phyloP scores from a whole-genome alignment of 2,888 invertebrate species.

The Drosophila pseudotalamancana region DNA sequence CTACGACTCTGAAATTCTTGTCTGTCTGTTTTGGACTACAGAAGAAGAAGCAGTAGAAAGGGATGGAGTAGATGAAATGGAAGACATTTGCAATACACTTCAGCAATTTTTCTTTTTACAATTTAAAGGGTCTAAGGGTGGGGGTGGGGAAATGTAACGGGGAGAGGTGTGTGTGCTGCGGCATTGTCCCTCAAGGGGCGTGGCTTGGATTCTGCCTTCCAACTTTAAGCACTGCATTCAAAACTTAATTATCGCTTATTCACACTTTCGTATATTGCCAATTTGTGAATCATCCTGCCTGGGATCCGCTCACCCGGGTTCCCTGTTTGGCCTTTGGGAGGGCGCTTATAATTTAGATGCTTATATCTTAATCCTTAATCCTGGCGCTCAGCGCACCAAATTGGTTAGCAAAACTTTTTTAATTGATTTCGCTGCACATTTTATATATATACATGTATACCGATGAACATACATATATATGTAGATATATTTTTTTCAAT shows the following conservation, averaged over 20 bases:
- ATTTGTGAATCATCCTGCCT: slow-evolving; percentile 25
- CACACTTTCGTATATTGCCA: slow-evolving; percentile 39
- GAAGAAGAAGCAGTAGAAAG: background rate
- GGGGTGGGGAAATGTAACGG: background rate
- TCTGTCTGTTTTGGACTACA: slow-evolving; percentile 13
- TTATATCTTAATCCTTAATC: slow-evolving; percentile 60
- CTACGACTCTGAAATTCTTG: slow-evolving; percentile 9
- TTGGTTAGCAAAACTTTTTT: slow-evolving; percentile 62
- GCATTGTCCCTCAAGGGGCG: background rate
- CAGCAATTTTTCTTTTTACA: slow-evolving; percentile 20
- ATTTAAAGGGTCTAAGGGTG: background rate
- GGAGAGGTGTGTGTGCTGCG: background rate
- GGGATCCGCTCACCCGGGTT: background rate
- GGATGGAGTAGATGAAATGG: background rate
- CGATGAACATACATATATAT: slow-evolving; percentile 1
- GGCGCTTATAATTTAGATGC: slow-evolving; percentile 58
- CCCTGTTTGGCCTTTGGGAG: slow-evolving; percentile 17
- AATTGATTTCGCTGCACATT: slow-evolving; percentile 64
- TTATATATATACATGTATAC: slow-evolving; percentile 15
- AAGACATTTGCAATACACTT: slow-evolving; percentile 43
- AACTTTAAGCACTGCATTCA: slow-evolving; percentile 40
- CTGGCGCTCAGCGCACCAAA: slow-evolving; percentile 20
- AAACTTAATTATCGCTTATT: slow-evolving; percentile 63
- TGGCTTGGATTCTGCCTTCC: no score
- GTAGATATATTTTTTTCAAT: slow-evolving; percentile 14